These are phyloP conservation scores for Xestia c-nigrum DNA, from an alignment of 2,888 invertebrate species.

Conservation along the genomic window DNA sequence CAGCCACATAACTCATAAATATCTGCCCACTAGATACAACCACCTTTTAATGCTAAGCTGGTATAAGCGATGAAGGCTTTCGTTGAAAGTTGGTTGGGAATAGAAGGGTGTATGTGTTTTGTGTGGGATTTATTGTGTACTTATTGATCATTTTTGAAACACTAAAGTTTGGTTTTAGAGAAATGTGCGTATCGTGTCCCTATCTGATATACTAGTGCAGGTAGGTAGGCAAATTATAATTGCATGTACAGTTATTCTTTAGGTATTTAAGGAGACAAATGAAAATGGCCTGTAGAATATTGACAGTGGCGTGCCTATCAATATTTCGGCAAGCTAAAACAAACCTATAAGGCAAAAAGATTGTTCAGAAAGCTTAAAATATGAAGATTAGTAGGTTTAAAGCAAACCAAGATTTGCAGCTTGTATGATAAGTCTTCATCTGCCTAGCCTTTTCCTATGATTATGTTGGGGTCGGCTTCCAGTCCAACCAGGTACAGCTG, in stretches of 20 bases:
- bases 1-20: conserved; percentile 67
- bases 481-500: no score
- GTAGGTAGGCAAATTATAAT: not conserved
- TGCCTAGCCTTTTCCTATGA: no score
- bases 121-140: conserved; percentile 31
- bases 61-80: conserved; percentile 80
- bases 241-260: not conserved
- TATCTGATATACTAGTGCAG: no score
- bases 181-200: not conserved
- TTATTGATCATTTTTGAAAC: not conserved
- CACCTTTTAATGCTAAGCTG: conserved; percentile 83
- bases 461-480: no score
- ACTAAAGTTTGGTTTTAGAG: not conserved
- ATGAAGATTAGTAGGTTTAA: no score
- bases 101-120: conserved; percentile 29
- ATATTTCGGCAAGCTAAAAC: no score
- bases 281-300: no score
- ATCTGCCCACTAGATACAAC: conserved; percentile 59
- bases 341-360: no score
- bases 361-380: no score
- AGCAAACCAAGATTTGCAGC: no score
- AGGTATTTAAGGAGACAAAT: not conserved
- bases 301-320: no score
- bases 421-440: no score
- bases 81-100: conserved; percentile 64